phyloP scores from a whole-genome alignment of 1,140 invertebrate species.

The Mactra quadrangularis region DNA sequence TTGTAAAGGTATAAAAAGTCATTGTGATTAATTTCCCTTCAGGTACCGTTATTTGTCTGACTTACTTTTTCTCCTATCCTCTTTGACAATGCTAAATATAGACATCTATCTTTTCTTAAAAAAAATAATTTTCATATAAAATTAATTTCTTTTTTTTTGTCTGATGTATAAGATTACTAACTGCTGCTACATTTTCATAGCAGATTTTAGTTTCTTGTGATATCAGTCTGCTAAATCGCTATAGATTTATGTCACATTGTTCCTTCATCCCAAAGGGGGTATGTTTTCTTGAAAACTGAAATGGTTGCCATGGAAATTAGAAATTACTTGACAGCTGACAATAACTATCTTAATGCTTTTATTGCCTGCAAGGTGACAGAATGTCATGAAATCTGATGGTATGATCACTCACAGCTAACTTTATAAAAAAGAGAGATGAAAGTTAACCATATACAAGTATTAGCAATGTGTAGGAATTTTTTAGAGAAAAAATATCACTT shows the following conservation, averaged over 20 bases:
- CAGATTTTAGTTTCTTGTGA: not conserved
- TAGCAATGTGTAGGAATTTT: too few species aligned
- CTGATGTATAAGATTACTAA: not conserved
- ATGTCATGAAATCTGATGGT: slow-evolving; percentile 6
- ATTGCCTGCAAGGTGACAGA: slow-evolving; percentile 35
- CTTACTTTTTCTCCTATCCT: too few species aligned
- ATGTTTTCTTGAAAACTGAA: slow-evolving; percentile 16
- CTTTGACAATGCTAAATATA: too few species aligned
- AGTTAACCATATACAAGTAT: too few species aligned
- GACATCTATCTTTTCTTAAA: not conserved
- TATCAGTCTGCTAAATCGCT: slow-evolving; percentile 1
- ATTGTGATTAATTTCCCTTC: too few species aligned
- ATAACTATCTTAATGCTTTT: slow-evolving; percentile 35
- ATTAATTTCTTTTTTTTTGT: not conserved
- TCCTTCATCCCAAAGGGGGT: slow-evolving; percentile 28
- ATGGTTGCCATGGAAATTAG: slow-evolving; percentile 32
- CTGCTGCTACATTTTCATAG: not conserved
- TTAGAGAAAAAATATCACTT: too few species aligned
- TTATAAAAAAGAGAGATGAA: too few species aligned
- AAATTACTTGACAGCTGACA: slow-evolving; percentile 18
- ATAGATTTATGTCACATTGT: slow-evolving; percentile 11
- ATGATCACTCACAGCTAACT: not conserved
- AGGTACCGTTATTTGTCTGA: too few species aligned
- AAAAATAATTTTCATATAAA: not conserved
- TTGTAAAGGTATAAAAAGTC: too few species aligned